phyloP scores from a whole-genome alignment of 2,797 vertebrate species.

The Clarias laeviceps region DNA sequence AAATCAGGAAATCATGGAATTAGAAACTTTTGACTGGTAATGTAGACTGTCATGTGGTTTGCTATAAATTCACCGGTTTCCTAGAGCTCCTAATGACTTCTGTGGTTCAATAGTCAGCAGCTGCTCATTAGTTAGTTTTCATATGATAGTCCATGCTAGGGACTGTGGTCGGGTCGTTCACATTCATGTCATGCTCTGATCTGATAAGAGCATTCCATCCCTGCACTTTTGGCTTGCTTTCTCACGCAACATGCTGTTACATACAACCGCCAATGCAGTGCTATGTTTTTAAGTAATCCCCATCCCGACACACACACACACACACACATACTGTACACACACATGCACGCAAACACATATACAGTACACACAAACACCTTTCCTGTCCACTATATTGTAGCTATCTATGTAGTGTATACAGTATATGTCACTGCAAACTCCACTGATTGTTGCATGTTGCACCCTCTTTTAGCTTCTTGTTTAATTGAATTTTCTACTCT shows the following conservation, averaged over 20 bases:
- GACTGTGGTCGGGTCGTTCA: slow-evolving; percentile 10
- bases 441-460: no score
- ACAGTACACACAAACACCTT: background rate
- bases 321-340: background rate
- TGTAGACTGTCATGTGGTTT: background rate
- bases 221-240: slow-evolving; percentile 21
- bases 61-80: background rate
- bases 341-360: background rate
- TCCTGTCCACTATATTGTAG: background rate
- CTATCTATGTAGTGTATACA: background rate
- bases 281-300: slow-evolving; percentile 6
- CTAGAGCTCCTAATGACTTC: background rate
- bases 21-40: no score
- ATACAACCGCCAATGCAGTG: background rate
- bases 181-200: slow-evolving; percentile 32
- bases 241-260: slow-evolving; percentile 22
- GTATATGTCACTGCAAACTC: background rate
- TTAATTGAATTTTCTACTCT: no score
- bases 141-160: slow-evolving; percentile 7
- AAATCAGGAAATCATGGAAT: no score
- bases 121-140: slow-evolving; percentile 4
- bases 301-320: no score
- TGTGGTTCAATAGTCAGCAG: background rate
- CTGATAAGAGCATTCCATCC: slow-evolving; percentile 45
- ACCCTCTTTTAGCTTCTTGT: no score